Evolutionary conservation across 2,113 vertebrate genomes (phyloP).

Genomic region (zebrafish (Danio rerio)): GRCz12tu NC_133193.1:52528501-52529000

Average conservation of each 20-base stretch:
- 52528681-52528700: conserved; percentile 59
- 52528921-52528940: too few relatives aligned
- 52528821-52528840: too few relatives aligned
- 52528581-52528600: conserved; percentile 49
- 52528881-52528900: too few relatives aligned
- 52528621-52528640: conserved; percentile 51
- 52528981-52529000: too few relatives aligned
- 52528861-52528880: too few relatives aligned
- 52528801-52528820: too few relatives aligned
- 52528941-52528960: too few relatives aligned
- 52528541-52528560: conserved; percentile 53
- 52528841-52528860: too few relatives aligned
- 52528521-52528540: conserved; percentile 46
- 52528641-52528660: conserved; percentile 55
- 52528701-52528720: conserved; percentile 38
- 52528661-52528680: conserved; percentile 52
- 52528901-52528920: too few relatives aligned
- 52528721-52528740: neutral
- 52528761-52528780: conserved; percentile 31
- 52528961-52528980: too few relatives aligned
- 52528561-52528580: conserved; percentile 43
- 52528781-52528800: too few relatives aligned
- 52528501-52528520: neutral
- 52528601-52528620: conserved; percentile 60
- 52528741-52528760: conserved; percentile 41